Evolutionary conservation across 2,797 vertebrate genomes (phyloP).

Genomic region (Onychomys arenicola): DNA sequence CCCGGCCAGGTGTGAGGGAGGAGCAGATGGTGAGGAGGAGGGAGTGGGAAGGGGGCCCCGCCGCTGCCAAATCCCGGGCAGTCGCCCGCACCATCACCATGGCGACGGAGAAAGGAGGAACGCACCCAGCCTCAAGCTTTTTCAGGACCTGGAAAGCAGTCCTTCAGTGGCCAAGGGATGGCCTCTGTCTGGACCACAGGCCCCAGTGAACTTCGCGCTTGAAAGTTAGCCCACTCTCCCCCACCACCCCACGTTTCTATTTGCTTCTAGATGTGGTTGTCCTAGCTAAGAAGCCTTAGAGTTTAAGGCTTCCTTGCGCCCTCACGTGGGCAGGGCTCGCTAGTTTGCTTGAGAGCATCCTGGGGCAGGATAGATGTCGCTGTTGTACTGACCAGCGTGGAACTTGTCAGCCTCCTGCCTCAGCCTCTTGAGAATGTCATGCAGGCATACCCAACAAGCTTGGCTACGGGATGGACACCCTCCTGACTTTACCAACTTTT

Average conservation of each 20-base stretch:
- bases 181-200: conserved; percentile 55
- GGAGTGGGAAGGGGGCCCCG: conserved; percentile 32
- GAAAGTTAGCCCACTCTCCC: neutral
- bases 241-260: neutral
- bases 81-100: conserved; percentile 72
- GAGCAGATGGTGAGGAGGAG: conserved; percentile 75
- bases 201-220: conserved; percentile 26
- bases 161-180: neutral
- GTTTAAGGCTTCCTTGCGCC: conserved; percentile 30
- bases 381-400: neutral
- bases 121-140: conserved; percentile 51
- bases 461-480: neutral
- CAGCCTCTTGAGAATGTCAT: neutral
- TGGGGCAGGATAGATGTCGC: neutral
- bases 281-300: neutral
- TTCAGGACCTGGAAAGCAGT: neutral
- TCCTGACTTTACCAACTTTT: neutral
- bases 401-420: neutral
- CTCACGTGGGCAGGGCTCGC: conserved; percentile 67
- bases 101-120: conserved; percentile 57
- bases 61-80: conserved; percentile 64
- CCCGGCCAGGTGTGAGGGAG: conserved; percentile 61
- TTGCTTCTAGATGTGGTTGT: conserved; percentile 44
- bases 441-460: neutral
- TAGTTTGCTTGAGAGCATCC: neutral